phyloP scores from a whole-genome alignment of 2,797 vertebrate genomes.

The Petrocephalus schoutedeni region DNA sequence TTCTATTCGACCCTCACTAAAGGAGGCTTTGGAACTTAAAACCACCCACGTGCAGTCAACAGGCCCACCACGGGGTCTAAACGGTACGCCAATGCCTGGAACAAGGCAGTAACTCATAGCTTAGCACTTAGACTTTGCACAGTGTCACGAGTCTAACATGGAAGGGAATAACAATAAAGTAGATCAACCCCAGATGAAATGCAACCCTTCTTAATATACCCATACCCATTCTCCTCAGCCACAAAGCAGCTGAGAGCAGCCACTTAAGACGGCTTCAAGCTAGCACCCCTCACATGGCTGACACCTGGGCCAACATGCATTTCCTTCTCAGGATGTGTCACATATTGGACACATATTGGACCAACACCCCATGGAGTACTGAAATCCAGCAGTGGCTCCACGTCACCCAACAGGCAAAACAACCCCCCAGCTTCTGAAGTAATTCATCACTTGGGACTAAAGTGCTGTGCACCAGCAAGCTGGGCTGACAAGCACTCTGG shows the following conservation, averaged over 20 bases:
- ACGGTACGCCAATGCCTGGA: neutral
- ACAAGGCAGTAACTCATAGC: neutral
- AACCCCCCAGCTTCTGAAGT: neutral
- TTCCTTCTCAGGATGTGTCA: neutral
- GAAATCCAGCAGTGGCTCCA: neutral
- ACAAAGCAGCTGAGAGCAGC: constrained; percentile 16
- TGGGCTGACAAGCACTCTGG: neutral
- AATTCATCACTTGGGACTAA: neutral
- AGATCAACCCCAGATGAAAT: constrained; percentile 28
- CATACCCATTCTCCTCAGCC: neutral
- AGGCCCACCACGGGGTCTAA: neutral
- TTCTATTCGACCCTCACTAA: neutral
- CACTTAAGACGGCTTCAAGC: neutral
- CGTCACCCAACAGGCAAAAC: neutral
- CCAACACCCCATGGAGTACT: neutral
- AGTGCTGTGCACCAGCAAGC: neutral
- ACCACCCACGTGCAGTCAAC: no score
- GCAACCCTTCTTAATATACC: constrained; percentile 3
- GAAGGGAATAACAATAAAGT: neutral
- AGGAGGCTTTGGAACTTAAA: neutral
- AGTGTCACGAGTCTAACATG: neutral
- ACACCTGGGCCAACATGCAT: neutral
- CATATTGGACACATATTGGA: neutral
- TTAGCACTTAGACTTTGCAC: neutral
- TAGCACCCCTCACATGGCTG: constrained; percentile 22